These are phyloP conservation scores for Euura saliciscinereae DNA, from an alignment of 1,140 invertebrate species.

Conservation along the genomic window DNA sequence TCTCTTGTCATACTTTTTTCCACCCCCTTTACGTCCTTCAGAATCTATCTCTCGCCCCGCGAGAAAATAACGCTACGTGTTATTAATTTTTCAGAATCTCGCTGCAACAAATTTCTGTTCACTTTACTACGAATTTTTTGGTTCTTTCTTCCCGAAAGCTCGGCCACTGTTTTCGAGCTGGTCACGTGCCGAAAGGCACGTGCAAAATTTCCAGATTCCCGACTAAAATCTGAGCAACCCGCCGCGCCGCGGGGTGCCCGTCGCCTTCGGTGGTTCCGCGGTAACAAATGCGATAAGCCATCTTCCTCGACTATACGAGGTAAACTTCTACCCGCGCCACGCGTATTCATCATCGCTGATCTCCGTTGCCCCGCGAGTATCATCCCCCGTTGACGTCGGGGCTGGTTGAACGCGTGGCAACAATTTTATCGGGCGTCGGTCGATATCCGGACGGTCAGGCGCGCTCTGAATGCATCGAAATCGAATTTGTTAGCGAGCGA, in stretches of 20 bases:
- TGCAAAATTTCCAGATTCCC: neutral
- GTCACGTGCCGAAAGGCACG: neutral
- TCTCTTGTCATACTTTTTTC: neutral
- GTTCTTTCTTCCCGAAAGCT: too few relatives aligned
- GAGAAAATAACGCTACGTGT: neutral
- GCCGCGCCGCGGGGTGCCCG: neutral
- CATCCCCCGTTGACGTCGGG: too few relatives aligned
- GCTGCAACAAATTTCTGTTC: neutral
- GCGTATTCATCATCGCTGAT: neutral
- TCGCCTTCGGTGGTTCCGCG: neutral
- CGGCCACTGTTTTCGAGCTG: neutral
- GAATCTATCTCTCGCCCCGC: too few relatives aligned
- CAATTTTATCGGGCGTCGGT: neutral
- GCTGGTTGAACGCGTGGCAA: neutral
- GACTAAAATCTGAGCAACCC: neutral
- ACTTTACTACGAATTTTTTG: too few relatives aligned
- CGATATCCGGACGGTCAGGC: neutral
- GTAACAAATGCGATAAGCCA: neutral
- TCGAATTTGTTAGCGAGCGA: slow-evolving; percentile 7
- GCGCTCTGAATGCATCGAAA: neutral
- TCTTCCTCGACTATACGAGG: neutral
- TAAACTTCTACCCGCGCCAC: neutral
- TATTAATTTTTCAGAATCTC: neutral
- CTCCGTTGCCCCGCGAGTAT: neutral
- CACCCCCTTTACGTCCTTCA: too few relatives aligned